Evolutionary conservation across 2,113 vertebrate species (phyloP), one percentile per base, ranked within the genome.

Genomic region (Sarotherodon lohbergeri): DNA sequence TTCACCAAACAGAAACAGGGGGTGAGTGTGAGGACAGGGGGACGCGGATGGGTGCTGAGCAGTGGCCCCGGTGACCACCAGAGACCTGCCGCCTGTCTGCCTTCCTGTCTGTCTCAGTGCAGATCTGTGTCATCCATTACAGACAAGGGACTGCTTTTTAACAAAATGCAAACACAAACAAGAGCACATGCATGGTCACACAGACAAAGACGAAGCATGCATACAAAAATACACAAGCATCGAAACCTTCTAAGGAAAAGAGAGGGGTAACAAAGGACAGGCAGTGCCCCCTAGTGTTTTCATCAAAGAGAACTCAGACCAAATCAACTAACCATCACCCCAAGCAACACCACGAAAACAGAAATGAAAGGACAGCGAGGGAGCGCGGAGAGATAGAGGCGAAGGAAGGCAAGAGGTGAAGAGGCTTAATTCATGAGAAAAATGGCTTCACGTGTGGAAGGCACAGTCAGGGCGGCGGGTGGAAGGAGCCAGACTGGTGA

Each of bases 261-360:
- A 94, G 93, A 95, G 94, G 95, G 61, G 90, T 95, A 97, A 97
- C 92, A 91, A 97, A 99, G 97, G 98, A 98, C 96, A 97, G 96
- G 97, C 98, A 99, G 97, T 98, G 98, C 98, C 98, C 98, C 97
- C 98, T 99, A 99, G 98, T 98, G 98, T 98, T 97, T 96, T 93
- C 91, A 96, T 94, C 94, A 96, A 96, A 95, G 92, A 93, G 96
- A 96, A 95, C 94, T 95, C 83, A 87, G 91, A 95, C 86, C 93
- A 95, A 95, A 96, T 94, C 86, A 94, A 93, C 92, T 90, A 91
- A 91, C 87, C 91, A 88, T 93, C 93, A 92, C 84, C 83, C 81
- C 81, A 85, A 86, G 91, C 66, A 90, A 90, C 84, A 82, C 80
- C 86, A 86, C 86, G 88, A 61, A 90, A 89, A 93, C 79, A 93